Conservation (phyloP, 2,797 vertebrate species). For the Gallinago solitaria region DNA sequence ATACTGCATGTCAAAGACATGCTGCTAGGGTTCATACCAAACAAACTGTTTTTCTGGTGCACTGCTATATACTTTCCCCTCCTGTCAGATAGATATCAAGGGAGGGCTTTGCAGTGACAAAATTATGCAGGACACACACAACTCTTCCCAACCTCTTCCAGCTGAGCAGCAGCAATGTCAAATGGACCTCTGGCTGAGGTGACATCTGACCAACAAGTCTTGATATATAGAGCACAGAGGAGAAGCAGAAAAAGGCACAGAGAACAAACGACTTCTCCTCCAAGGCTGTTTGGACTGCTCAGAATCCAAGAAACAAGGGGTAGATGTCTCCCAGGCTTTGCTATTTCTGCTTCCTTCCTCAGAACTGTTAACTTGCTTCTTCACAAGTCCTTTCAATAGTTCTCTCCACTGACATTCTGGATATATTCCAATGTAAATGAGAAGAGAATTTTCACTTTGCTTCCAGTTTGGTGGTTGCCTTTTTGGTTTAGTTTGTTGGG, state of each 20-base stretch:
- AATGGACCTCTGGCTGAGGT: background rate
- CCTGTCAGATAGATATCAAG: background rate
- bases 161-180: background rate
- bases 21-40: background rate
- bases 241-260: background rate
- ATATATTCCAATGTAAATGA: background rate
- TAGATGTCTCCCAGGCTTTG: background rate
- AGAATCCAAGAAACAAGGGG: background rate
- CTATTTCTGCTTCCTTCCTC: background rate
- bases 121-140: background rate
- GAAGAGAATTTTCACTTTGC: background rate
- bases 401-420: background rate
- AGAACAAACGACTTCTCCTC: background rate
- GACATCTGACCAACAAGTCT: background rate
- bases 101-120: background rate
- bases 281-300: background rate
- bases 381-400: background rate
- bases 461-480: background rate
- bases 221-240: background rate
- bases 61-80: background rate
- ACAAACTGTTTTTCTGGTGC: background rate
- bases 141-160: fast-evolving
- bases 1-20: background rate
- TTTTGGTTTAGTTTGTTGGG: background rate
- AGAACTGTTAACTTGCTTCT: background rate